These are phyloP conservation scores for Passer montanus DNA, from an alignment of 2,113 vertebrate species.

Conservation along the genomic window DNA sequence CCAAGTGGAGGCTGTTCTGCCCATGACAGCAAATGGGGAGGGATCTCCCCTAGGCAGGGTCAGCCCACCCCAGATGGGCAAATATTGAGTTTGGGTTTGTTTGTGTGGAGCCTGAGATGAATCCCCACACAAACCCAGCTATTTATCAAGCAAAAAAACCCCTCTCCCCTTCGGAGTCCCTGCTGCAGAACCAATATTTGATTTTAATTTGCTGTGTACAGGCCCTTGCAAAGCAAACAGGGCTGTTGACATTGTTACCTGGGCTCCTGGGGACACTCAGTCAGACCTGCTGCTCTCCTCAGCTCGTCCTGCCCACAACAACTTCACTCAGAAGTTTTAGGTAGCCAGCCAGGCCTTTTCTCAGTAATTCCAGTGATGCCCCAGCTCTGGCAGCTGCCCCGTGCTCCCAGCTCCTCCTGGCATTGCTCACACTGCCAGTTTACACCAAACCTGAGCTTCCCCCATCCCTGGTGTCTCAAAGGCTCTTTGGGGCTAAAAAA, in stretches of 20 bases:
- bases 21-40: rapidly evolving
- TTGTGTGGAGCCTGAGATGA: neutral
- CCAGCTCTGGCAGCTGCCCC: neutral
- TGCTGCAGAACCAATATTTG: constrained; percentile 53
- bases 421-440: neutral
- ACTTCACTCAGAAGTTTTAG: neutral
- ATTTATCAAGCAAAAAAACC: neutral
- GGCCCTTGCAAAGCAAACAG: constrained; percentile 11
- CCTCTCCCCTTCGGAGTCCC: neutral
- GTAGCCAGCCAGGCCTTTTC: neutral
- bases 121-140: neutral
- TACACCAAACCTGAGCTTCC: rapidly evolving
- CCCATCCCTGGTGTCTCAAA: neutral
- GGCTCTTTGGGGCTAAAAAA: neutral
- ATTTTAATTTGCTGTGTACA: constrained; percentile 12
- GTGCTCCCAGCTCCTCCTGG: neutral
- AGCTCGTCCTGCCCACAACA: neutral
- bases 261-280: neutral
- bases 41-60: neutral
- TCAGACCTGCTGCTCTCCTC: neutral
- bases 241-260: neutral
- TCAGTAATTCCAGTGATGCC: rapidly evolving
- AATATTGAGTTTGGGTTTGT: neutral
- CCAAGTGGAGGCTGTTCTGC: neutral
- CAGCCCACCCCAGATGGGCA: neutral